These are phyloP conservation scores for Dendrophyllia cribrosa DNA, from an alignment of 64 coral and sea anemone species.

Conservation along the genomic window DNA sequence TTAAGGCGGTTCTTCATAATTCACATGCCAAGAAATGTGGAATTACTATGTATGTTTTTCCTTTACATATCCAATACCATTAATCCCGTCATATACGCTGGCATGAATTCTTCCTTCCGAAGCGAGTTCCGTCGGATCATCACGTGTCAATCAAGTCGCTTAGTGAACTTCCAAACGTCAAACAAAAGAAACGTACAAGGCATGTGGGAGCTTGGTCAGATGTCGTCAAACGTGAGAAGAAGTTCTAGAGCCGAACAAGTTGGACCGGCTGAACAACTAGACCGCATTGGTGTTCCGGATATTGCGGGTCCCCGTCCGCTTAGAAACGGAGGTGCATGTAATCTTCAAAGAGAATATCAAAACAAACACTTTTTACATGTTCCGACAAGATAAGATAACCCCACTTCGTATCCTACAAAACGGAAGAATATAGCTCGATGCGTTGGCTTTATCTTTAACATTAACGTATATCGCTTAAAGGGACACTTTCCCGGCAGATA, in stretches of 20 bases:
- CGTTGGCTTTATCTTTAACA: too few species aligned
- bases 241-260: background rate
- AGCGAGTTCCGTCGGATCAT: constrained; percentile 26
- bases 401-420: background rate
- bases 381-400: background rate
- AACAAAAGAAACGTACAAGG: background rate
- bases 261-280: background rate
- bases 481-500: too few species aligned
- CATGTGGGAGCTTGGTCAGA: background rate
- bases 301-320: background rate
- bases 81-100: constrained; percentile 38
- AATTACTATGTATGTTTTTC: constrained; percentile 38
- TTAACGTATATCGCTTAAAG: too few species aligned
- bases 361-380: background rate
- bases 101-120: constrained; percentile 40
- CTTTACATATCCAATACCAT: constrained; percentile 33
- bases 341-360: background rate
- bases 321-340: too few species aligned
- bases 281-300: background rate
- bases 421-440: too few species aligned
- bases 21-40: constrained; percentile 33
- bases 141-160: background rate
- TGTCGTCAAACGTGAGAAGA: background rate
- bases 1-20: constrained; percentile 12
- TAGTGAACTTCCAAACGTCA: background rate